These are phyloP conservation scores for Penaeus chinensis DNA, from an alignment of 1,140 invertebrate genomes.

Conservation along the genomic window DNA sequence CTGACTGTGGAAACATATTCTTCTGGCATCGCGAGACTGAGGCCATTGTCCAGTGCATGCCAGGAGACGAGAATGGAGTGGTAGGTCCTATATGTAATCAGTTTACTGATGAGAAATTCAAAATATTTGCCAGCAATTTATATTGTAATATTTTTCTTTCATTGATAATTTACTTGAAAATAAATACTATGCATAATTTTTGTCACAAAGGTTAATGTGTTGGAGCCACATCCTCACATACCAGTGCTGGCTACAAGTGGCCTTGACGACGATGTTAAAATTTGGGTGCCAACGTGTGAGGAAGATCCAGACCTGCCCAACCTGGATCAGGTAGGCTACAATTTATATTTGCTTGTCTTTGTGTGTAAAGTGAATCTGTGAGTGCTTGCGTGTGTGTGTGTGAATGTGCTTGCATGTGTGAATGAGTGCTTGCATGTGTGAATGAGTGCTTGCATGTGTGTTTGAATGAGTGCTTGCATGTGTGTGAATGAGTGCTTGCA, in stretches of 20 bases:
- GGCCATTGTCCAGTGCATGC: conserved; percentile 87
- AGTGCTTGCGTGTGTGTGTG: no score
- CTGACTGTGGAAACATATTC: conserved; percentile 94
- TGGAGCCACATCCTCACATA: conserved; percentile 89
- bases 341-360: neutral
- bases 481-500: no score
- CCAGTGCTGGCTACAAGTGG: conserved; percentile 92
- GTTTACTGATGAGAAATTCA: no score
- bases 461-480: no score
- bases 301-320: conserved; percentile 71
- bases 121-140: no score
- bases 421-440: no score
- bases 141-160: neutral
- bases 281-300: conserved; percentile 86
- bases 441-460: no score
- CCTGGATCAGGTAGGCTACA: conserved; percentile 70
- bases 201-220: conserved; percentile 81
- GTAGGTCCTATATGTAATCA: conserved; percentile 72
- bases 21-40: conserved; percentile 93
- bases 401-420: no score
- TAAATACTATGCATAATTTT: neutral
- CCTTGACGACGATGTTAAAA: conserved; percentile 90
- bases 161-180: conserved; percentile 62
- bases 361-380: no score
- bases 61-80: conserved; percentile 86